phyloP scores from a whole-genome alignment of 2,888 invertebrate species.

The Abrostola tripartita region DNA sequence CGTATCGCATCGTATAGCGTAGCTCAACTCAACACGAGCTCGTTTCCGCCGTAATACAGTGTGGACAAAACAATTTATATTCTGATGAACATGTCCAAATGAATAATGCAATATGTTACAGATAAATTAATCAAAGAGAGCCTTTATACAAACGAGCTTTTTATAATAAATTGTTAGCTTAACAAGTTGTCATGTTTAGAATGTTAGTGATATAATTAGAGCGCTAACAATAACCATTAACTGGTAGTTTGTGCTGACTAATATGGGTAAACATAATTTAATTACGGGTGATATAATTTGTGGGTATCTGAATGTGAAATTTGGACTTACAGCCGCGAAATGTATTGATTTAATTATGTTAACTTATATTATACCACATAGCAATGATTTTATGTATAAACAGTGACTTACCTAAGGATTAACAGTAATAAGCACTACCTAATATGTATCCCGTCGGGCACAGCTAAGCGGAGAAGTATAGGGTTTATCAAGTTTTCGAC shows the following conservation, averaged over 20 bases:
- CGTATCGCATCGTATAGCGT: slow-evolving; percentile 4
- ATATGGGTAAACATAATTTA: neutral
- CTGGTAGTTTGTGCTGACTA: neutral
- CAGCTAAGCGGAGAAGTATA: too few relatives aligned
- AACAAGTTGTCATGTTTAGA: slow-evolving; percentile 38
- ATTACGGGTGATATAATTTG: too few relatives aligned
- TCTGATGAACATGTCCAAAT: slow-evolving; percentile 56
- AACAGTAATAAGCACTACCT: too few relatives aligned
- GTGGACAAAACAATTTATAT: slow-evolving; percentile 59
- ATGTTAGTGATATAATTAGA: neutral
- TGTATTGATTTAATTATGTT: too few relatives aligned
- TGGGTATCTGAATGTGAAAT: too few relatives aligned
- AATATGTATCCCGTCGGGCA: too few relatives aligned
- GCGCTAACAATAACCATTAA: neutral
- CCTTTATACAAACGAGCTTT: slow-evolving; percentile 33
- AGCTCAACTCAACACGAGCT: slow-evolving; percentile 5
- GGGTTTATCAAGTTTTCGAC: too few relatives aligned
- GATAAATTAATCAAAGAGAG: slow-evolving; percentile 53
- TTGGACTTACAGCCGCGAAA: too few relatives aligned
- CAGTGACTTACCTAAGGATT: too few relatives aligned
- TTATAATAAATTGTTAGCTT: slow-evolving; percentile 33
- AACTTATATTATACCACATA: too few relatives aligned
- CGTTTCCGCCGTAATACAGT: slow-evolving; percentile 16
- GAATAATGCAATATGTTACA: slow-evolving; percentile 58
- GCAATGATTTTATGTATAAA: too few relatives aligned